phyloP scores from a whole-genome alignment of 1,140 invertebrate genomes.

The Elymnias hypermnestra region DNA sequence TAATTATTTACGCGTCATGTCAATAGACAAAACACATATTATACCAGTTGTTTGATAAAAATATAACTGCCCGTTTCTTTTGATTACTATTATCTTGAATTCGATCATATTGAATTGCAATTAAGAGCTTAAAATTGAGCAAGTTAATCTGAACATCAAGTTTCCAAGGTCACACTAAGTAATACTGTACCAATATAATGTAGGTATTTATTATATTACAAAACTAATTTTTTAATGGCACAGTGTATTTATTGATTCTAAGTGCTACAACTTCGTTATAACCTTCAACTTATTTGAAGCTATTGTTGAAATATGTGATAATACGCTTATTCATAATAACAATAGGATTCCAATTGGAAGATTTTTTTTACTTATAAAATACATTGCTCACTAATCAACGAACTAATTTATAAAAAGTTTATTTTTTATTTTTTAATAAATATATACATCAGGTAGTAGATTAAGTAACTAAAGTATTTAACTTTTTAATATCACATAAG shows the following conservation, averaged over 20 bases:
- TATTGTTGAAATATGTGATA: not conserved
- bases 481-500: slow-evolving; percentile 73
- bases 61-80: no score
- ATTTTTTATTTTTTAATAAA: slow-evolving; percentile 30
- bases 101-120: not conserved
- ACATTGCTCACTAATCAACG: slow-evolving; percentile 16
- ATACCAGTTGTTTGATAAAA: no score
- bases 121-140: slow-evolving; percentile 15
- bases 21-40: no score
- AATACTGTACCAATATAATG: slow-evolving; percentile 25
- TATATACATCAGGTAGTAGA: slow-evolving; percentile 59
- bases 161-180: no score
- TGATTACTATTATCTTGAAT: no score
- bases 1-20: not conserved
- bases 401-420: slow-evolving; percentile 6
- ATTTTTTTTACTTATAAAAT: slow-evolving; percentile 29
- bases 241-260: slow-evolving; percentile 11
- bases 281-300: not conserved
- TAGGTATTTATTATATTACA: slow-evolving; percentile 9
- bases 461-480: slow-evolving; percentile 54
- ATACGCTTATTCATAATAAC: not conserved
- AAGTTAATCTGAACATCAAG: no score
- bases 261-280: slow-evolving; percentile 2
- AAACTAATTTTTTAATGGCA: slow-evolving; percentile 21
- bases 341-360: slow-evolving; percentile 30